Evolutionary conservation across 2,888 invertebrate genomes (phyloP).

Genomic region (Siphlonurus alternatus): DNA sequence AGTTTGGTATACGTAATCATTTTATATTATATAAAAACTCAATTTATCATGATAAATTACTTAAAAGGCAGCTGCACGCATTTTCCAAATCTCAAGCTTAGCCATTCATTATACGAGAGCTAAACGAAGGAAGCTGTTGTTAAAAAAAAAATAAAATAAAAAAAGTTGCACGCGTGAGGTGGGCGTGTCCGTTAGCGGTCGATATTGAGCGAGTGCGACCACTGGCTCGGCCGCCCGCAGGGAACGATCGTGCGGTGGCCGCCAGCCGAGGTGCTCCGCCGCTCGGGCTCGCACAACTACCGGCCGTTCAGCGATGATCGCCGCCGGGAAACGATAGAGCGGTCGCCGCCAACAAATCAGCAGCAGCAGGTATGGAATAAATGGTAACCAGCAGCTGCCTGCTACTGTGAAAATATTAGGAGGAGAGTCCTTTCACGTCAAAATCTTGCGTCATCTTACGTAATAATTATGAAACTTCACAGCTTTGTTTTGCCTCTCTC

Average conservation of each 20-base stretch:
- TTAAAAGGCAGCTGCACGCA: too few relatives aligned
- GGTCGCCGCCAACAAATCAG: not conserved
- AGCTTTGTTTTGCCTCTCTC: too few relatives aligned
- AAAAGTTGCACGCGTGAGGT: not conserved
- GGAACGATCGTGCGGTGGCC: not conserved
- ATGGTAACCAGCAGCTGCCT: not conserved
- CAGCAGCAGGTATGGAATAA: not conserved
- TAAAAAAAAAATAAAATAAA: too few relatives aligned
- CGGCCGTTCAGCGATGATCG: not conserved
- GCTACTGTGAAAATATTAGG: not conserved
- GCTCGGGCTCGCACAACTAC: not conserved
- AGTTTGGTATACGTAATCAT: too few relatives aligned
- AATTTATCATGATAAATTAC: too few relatives aligned
- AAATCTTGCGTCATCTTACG: too few relatives aligned
- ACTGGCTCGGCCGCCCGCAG: not conserved
- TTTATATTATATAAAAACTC: too few relatives aligned
- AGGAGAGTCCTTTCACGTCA: not conserved
- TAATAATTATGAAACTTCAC: too few relatives aligned
- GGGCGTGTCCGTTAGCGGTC: not conserved
- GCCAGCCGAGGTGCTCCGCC: not conserved
- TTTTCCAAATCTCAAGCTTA: not conserved
- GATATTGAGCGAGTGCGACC: not conserved
- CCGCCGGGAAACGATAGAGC: not conserved
- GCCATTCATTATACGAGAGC: not conserved
- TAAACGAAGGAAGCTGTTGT: not conserved